Conservation (phyloP, 2,797 vertebrate species). For the Passerculus sandwichensis region DNA sequence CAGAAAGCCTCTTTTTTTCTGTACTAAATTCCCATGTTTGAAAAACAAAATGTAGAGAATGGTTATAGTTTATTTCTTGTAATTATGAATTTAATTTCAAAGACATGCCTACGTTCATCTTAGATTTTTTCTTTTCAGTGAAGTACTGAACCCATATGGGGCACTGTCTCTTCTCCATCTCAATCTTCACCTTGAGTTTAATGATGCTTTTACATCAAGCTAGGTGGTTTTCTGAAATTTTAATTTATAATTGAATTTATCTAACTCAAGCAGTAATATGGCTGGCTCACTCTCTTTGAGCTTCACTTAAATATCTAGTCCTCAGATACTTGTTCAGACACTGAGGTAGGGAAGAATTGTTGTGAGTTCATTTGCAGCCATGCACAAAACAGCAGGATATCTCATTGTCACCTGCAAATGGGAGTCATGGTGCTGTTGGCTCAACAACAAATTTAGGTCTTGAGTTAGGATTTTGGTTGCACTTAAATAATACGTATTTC, state of each 20-base stretch:
- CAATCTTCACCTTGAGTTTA: neutral
- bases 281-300: neutral
- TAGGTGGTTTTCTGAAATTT: neutral
- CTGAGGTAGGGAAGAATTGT: neutral
- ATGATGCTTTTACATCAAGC: neutral
- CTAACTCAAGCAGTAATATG: neutral
- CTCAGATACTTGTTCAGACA: neutral
- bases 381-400: neutral
- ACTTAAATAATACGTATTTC: neutral
- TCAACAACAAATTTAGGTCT: neutral
- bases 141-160: neutral
- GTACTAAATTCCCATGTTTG: neutral
- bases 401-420: neutral
- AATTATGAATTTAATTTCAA: neutral
- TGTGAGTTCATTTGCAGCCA: neutral
- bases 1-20: neutral
- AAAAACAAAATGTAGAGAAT: neutral
- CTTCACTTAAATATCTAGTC: neutral
- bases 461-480: neutral
- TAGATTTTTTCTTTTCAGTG: neutral
- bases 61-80: neutral
- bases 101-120: neutral
- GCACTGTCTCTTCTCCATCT: rapidly evolving
- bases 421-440: neutral
- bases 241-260: neutral